Evolutionary conservation across 2,113 vertebrate genomes (phyloP).

Genomic region (Anhinga rufa): DNA sequence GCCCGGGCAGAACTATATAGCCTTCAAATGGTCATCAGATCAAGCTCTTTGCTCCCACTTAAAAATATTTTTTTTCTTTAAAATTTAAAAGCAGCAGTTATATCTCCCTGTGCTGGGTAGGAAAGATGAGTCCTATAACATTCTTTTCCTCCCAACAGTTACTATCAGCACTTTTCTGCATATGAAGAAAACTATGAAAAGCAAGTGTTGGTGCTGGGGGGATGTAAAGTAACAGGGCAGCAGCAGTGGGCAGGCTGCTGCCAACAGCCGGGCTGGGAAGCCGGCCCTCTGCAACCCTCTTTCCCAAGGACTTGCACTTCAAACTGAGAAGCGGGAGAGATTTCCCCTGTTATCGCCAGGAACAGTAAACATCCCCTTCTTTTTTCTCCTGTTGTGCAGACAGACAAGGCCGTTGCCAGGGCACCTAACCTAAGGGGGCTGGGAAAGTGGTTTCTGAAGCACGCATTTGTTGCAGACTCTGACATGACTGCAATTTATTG

Average conservation of each 20-base stretch:
- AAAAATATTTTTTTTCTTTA: not conserved
- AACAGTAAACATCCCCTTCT: slow-evolving; percentile 31
- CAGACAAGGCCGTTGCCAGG: slow-evolving; percentile 55
- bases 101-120: not conserved
- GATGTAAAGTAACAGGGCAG: not conserved
- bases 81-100: not conserved
- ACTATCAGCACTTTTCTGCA: not conserved
- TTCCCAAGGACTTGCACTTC: slow-evolving; percentile 50
- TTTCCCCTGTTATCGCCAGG: slow-evolving; percentile 26
- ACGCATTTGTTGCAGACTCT: not conserved
- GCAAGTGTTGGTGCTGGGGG: not conserved
- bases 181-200: not conserved
- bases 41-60: not conserved
- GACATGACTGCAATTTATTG: not conserved
- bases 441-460: not conserved
- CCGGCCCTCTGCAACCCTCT: not conserved
- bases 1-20: not conserved
- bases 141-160: not conserved
- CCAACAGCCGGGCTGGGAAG: not conserved
- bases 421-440: slow-evolving; percentile 21
- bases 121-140: not conserved
- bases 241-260: not conserved
- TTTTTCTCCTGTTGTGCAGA: not conserved
- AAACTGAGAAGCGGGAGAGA: not conserved
- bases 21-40: not conserved